Conservation (phyloP, 2,888 invertebrate genomes). For the Nomada hirtipes region DNA sequence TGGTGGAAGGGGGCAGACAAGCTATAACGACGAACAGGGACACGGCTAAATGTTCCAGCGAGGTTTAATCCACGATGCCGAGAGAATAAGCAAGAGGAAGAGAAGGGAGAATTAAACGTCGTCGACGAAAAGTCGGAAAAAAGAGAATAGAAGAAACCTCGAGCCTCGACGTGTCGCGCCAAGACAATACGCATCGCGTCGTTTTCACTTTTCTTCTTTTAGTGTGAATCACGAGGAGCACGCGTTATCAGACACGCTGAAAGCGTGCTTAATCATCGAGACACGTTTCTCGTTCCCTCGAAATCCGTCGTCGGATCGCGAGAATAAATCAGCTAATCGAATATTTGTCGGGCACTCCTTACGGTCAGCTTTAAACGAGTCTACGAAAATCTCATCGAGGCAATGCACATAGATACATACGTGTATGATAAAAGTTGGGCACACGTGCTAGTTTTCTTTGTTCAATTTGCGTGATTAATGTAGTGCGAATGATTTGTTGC, state of each 20-base stretch:
- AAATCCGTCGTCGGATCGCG: conserved; percentile 34
- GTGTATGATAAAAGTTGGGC: no score
- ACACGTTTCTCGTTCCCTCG: conserved; percentile 31
- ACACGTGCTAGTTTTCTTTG: no score
- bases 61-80: conserved; percentile 41
- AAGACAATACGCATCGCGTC: conserved; percentile 22
- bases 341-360: conserved; percentile 52
- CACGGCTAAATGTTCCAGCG: conserved; percentile 33
- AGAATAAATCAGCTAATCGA: conserved; percentile 55
- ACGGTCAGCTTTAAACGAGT: conserved; percentile 17
- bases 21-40: conserved; percentile 34
- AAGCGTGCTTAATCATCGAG: conserved; percentile 38
- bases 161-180: conserved; percentile 5
- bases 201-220: neutral
- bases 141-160: conserved; percentile 12
- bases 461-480: no score
- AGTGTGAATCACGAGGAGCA: conserved; percentile 25
- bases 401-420: no score
- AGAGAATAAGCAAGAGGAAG: conserved; percentile 15
- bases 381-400: conserved; percentile 13
- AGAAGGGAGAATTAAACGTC: conserved; percentile 30
- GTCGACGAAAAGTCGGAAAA: conserved; percentile 6
- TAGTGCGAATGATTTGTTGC: no score
- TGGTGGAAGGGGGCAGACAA: neutral
- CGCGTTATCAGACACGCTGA: conserved; percentile 24